Evolutionary conservation across 2,113 vertebrate genomes (phyloP).

Genomic region (Crotalus horridus): DNA sequence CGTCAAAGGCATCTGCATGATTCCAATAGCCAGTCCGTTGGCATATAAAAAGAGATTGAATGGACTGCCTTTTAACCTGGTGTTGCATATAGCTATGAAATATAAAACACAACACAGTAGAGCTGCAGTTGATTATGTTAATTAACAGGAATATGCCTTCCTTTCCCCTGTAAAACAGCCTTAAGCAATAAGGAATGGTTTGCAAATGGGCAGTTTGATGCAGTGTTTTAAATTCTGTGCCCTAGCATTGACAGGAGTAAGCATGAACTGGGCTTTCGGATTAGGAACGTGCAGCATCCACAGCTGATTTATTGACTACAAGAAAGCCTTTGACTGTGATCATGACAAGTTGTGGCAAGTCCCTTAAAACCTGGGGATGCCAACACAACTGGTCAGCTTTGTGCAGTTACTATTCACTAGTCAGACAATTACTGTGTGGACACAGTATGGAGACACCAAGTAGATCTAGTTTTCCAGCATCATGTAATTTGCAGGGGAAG

Average conservation of each 20-base stretch:
- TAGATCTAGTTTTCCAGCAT: background rate
- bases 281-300: background rate
- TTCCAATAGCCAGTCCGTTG: background rate
- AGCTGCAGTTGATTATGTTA: background rate
- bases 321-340: background rate
- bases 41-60: background rate
- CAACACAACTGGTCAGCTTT: background rate
- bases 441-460: background rate
- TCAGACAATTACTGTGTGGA: background rate
- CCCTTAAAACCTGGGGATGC: background rate
- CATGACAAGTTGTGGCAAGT: background rate
- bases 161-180: background rate
- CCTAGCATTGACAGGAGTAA: background rate
- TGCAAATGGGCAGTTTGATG: background rate
- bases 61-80: background rate
- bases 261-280: background rate
- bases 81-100: background rate
- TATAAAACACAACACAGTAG: background rate
- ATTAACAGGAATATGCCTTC: background rate
- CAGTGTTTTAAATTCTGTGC: too few species aligned
- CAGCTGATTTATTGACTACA: background rate
- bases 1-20: background rate
- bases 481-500: background rate
- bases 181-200: background rate
- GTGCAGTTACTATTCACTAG: background rate